These are phyloP conservation scores for Lagopus leucura DNA, from an alignment of 2,113 vertebrate species.

Conservation along the genomic window DNA sequence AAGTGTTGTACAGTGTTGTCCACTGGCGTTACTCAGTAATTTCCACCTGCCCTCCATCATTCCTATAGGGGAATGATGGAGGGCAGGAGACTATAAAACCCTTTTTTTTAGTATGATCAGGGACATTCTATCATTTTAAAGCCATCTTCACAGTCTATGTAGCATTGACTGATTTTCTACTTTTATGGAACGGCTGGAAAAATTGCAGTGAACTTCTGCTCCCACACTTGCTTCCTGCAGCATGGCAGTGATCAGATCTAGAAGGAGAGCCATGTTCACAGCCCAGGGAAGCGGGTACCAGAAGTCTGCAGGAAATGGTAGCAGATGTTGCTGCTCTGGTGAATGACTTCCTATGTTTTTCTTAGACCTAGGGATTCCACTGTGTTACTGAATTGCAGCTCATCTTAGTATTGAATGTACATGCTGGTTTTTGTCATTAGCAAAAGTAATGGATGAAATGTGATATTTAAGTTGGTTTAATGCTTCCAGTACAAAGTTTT, in stretches of 20 bases:
- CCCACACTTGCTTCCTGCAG: neutral
- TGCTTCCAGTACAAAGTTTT: conserved; percentile 5
- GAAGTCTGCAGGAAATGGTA: neutral
- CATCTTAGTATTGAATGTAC: neutral
- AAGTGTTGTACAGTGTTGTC: neutral
- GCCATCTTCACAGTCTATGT: neutral
- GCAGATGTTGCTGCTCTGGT: neutral
- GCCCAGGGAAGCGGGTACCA: neutral
- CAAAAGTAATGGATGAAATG: neutral
- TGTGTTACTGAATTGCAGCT: neutral
- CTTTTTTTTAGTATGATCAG: neutral
- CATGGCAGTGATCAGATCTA: neutral
- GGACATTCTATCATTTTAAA: neutral
- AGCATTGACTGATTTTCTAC: conserved; percentile 1
- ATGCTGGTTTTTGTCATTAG: neutral
- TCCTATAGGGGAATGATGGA: neutral
- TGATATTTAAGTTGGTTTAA: neutral
- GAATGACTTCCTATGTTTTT: neutral
- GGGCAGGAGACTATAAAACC: neutral
- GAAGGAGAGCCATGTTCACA: neutral
- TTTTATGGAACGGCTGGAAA: neutral
- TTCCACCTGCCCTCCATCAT: neutral
- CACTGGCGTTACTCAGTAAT: neutral
- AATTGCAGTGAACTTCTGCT: conserved; percentile 7
- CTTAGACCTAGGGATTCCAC: neutral